Evolutionary conservation across 2,888 invertebrate genomes (phyloP).

Genomic region (Andrena praecox): DNA sequence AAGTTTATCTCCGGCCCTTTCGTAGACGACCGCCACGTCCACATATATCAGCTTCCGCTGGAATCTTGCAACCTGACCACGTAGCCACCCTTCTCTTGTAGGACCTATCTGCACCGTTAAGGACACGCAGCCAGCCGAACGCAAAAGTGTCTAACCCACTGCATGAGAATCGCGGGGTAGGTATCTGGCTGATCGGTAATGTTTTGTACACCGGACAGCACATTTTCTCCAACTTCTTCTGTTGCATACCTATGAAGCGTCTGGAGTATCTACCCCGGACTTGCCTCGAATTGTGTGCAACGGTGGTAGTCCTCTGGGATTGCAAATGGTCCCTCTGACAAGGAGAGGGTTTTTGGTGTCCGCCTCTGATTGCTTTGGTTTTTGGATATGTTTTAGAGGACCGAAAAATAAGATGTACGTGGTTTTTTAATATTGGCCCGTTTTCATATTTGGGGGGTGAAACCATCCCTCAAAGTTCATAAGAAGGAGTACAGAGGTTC

Average conservation of each 20-base stretch:
- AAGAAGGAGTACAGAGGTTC: too few relatives aligned
- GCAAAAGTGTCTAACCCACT: slow-evolving; percentile 18
- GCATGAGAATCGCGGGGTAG: slow-evolving; percentile 11
- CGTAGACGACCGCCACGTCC: slow-evolving; percentile 66
- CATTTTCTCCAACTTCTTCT: neutral
- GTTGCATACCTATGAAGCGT: neutral
- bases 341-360: too few relatives aligned
- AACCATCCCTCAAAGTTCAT: too few relatives aligned
- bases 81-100: slow-evolving; percentile 38
- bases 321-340: neutral
- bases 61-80: slow-evolving; percentile 55
- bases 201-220: neutral
- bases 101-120: slow-evolving; percentile 25
- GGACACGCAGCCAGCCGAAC: slow-evolving; percentile 23
- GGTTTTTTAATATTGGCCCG: too few relatives aligned
- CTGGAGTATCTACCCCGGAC: too few relatives aligned
- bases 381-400: too few relatives aligned
- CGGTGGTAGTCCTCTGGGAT: neutral
- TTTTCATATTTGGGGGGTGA: too few relatives aligned
- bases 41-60: slow-evolving; percentile 53
- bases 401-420: too few relatives aligned
- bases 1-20: slow-evolving; percentile 77
- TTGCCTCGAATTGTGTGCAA: neutral
- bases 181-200: neutral
- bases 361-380: too few relatives aligned